Conservation (phyloP, 2,888 invertebrate genomes). For the Caenorhabditis macrosperma region DNA sequence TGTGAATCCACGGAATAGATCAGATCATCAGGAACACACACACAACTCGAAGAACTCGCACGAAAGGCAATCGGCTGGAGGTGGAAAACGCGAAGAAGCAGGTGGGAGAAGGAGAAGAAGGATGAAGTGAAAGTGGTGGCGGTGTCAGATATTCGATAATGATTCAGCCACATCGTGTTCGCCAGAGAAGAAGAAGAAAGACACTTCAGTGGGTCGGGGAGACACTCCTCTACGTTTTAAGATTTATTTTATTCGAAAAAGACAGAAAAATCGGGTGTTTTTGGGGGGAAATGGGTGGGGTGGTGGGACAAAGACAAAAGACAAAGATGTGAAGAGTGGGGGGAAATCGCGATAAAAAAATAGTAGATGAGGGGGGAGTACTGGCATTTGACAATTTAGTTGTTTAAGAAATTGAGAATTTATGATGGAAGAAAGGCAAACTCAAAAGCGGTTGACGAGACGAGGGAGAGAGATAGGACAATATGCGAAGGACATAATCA, state of each 20-base stretch:
- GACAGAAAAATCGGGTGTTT: constrained; percentile 26
- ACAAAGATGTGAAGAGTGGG: constrained; percentile 7
- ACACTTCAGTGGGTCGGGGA: constrained; percentile 18
- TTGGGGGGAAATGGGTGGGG: neutral
- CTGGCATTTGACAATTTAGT: constrained; percentile 15
- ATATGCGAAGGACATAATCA: constrained; percentile 26
- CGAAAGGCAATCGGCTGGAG: neutral
- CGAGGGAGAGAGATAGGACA: neutral
- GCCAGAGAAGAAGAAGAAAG: neutral
- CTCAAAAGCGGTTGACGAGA: constrained; percentile 12
- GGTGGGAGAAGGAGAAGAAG: too few species aligned
- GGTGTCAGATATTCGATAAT: constrained; percentile 41
- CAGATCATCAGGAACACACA: too few species aligned
- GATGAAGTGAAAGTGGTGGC: constrained; percentile 18
- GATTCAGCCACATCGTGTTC: constrained; percentile 31
- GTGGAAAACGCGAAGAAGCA: constrained; percentile 2
- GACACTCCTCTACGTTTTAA: constrained; percentile 24
- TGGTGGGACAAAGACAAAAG: constrained; percentile 6
- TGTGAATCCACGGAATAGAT: too few species aligned
- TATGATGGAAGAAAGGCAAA: neutral
- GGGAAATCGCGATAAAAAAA: constrained; percentile 7
- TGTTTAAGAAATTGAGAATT: neutral
- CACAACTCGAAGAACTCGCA: neutral
- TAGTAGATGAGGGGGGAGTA: neutral
- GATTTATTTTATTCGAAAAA: constrained; percentile 42